These are phyloP conservation scores for Hybognathus amarus DNA, from an alignment of 2,797 vertebrate genomes.

Conservation along the genomic window DNA sequence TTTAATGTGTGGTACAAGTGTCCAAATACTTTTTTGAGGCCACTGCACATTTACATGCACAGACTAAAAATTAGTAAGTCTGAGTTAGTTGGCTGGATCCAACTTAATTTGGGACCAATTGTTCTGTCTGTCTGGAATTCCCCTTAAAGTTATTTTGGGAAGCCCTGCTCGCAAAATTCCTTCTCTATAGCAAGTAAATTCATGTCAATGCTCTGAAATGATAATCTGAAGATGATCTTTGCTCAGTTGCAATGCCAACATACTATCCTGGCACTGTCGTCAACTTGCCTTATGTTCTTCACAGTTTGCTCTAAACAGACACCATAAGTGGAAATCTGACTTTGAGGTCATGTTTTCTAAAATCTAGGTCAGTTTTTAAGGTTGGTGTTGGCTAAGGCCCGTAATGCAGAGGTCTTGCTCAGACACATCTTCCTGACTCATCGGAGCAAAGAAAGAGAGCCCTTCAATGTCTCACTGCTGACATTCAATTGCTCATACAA, in stretches of 20 bases:
- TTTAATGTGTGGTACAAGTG: neutral
- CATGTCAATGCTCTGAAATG: neutral
- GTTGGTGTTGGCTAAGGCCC: slow-evolving; percentile 12
- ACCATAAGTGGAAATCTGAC: neutral
- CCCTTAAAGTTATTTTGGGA: neutral
- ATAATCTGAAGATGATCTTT: slow-evolving; percentile 8
- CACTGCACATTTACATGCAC: neutral
- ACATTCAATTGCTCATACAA: neutral
- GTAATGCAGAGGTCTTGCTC: slow-evolving; percentile 1
- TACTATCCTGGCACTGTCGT: neutral
- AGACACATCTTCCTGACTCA: slow-evolving; percentile 24
- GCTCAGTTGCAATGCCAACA: neutral
- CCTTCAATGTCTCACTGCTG: slow-evolving; percentile 21
- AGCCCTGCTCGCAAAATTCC: slow-evolving; percentile 20
- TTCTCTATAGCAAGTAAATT: slow-evolving; percentile 7
- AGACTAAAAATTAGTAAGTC: neutral
- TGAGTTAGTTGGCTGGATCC: neutral
- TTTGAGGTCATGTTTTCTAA: neutral
- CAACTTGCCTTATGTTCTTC: slow-evolving; percentile 11
- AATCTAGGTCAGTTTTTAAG: slow-evolving; percentile 37
- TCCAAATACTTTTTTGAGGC: slow-evolving; percentile 1
- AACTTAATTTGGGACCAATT: neutral
- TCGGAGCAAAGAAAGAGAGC: slow-evolving; percentile 24
- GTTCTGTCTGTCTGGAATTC: slow-evolving; percentile 16
- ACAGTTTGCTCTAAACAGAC: neutral